These are phyloP conservation scores for Boulengerochromis microlepis DNA, from an alignment of 2,113 vertebrate genomes.

Conservation along the genomic window DNA sequence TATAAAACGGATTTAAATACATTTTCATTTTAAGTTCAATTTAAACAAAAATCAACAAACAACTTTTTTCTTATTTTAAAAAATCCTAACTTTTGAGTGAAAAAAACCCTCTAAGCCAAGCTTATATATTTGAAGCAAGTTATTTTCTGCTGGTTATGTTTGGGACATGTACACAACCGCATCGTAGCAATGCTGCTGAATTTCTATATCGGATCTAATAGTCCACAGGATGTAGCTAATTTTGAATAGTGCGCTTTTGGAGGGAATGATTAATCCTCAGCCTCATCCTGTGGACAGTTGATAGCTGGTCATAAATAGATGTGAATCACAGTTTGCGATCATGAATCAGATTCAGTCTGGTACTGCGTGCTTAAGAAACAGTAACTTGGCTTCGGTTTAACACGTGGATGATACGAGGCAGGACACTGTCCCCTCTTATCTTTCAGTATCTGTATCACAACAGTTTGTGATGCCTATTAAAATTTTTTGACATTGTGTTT, in stretches of 20 bases:
- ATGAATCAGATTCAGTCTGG: neutral
- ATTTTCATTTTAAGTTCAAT: neutral
- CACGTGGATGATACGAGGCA: neutral
- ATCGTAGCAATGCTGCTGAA: neutral
- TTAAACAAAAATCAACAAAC: neutral
- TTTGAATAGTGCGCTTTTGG: neutral
- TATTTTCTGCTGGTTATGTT: neutral
- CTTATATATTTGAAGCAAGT: neutral
- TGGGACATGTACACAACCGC: neutral
- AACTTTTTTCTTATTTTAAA: neutral
- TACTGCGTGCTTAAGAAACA: neutral
- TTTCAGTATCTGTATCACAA: neutral
- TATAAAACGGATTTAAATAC: accelerated
- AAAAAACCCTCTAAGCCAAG: neutral
- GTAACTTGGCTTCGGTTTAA: neutral
- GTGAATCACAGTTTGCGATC: constrained; percentile 20
- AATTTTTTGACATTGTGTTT: neutral
- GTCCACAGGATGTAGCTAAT: neutral
- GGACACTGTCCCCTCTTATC: neutral
- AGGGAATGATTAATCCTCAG: constrained; percentile 24
- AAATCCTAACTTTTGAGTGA: neutral
- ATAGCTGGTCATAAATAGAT: neutral
- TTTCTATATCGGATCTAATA: neutral
- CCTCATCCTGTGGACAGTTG: constrained; percentile 20
- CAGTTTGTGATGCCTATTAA: neutral